phyloP scores from a whole-genome alignment of 2,797 vertebrate species.

The Syndactyla subalaris region DNA sequence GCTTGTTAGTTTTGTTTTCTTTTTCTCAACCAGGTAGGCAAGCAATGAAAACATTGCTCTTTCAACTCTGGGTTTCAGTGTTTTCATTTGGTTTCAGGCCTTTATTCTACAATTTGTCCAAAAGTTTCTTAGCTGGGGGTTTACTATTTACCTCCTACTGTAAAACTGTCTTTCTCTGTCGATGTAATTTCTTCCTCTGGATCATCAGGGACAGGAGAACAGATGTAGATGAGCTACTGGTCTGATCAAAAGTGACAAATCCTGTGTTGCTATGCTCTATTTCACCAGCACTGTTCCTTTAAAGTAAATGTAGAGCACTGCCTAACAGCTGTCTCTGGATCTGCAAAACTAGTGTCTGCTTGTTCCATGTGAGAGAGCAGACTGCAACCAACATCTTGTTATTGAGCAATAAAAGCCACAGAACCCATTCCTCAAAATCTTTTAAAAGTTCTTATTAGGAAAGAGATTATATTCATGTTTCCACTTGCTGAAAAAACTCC shows the following conservation, averaged over 20 bases:
- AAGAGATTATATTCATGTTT: not conserved
- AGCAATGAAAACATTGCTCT: not conserved
- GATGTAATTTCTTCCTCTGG: not conserved
- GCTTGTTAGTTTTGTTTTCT: not conserved
- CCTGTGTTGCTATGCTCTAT: slow-evolving; percentile 22
- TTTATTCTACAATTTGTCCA: not conserved
- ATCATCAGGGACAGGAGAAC: not conserved
- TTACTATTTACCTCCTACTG: not conserved
- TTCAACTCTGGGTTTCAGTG: not conserved
- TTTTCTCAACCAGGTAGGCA: not conserved
- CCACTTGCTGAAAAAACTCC: not conserved
- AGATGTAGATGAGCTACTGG: not conserved
- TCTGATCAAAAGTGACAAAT: slow-evolving; percentile 45
- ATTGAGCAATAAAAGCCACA: not conserved
- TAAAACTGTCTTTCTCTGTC: not conserved
- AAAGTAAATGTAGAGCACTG: not conserved
- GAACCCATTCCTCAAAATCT: not conserved
- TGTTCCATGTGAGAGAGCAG: slow-evolving; percentile 3
- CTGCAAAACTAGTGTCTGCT: slow-evolving; percentile 1
- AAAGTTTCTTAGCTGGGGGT: not conserved
- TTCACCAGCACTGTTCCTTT: slow-evolving; percentile 31
- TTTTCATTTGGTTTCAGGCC: not conserved
- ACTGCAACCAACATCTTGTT: not conserved
- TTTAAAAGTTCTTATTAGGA: not conserved
- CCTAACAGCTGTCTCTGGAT: not conserved